Evolutionary conservation across 2,797 vertebrate genomes (phyloP).

Genomic region (Emydoidea blandingii): DNA sequence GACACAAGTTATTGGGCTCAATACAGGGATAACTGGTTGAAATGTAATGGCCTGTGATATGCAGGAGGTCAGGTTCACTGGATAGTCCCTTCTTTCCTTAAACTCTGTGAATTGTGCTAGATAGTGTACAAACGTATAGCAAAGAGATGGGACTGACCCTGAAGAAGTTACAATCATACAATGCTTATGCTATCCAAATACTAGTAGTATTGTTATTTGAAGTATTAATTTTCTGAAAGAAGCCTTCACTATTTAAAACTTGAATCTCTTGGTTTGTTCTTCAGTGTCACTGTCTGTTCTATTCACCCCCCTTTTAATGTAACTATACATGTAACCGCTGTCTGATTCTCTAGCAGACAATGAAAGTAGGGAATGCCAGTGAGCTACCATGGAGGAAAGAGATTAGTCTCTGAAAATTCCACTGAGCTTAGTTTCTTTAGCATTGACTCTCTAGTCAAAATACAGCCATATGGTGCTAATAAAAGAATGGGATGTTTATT

Average conservation of each 20-base stretch:
- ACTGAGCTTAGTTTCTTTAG: background rate
- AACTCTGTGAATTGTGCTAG: background rate
- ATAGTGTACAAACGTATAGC: fast-evolving
- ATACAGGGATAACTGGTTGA: background rate
- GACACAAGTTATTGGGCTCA: background rate
- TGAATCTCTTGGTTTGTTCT: background rate
- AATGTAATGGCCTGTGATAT: background rate
- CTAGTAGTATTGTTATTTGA: fast-evolving
- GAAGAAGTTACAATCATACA: background rate
- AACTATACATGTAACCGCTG: fast-evolving
- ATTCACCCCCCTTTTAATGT: fast-evolving
- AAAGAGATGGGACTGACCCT: background rate
- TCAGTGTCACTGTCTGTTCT: background rate
- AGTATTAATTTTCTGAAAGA: fast-evolving
- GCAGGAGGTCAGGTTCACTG: background rate
- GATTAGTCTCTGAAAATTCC: background rate
- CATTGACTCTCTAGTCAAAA: background rate
- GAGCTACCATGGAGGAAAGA: background rate
- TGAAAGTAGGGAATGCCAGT: background rate
- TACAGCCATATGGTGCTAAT: conserved; percentile 1
- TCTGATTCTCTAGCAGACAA: fast-evolving
- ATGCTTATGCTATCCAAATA: background rate
- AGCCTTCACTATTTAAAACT: fast-evolving
- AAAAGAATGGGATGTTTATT: conserved; percentile 49
- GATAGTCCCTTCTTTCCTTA: background rate